A percentile compares a stretch with the other conserved stretches of the same genome.
These are phyloP conservation scores for Falco rusticolus DNA, from an alignment of 2,797 vertebrate genomes.

Conservation along the genomic window DNA sequence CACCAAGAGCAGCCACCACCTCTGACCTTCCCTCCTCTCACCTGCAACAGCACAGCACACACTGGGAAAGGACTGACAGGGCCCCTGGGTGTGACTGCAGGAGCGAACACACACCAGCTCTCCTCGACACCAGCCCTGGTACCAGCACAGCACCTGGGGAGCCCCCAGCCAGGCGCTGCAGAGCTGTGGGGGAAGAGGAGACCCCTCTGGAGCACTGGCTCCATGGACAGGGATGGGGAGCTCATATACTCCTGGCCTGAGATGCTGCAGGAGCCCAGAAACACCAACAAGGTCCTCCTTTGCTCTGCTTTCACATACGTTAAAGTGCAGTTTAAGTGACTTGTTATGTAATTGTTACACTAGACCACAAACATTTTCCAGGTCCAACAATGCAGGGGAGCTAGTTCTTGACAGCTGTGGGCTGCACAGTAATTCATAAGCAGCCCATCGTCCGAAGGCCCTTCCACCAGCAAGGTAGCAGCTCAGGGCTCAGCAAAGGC, in stretches of 20 bases:
- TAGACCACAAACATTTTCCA: not conserved
- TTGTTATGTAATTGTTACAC: not conserved
- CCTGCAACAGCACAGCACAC: fast-evolving
- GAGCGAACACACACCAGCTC: fast-evolving
- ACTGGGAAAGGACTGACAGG: not conserved
- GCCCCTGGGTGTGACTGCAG: not conserved
- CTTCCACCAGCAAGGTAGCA: not conserved
- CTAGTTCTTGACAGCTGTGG: not conserved
- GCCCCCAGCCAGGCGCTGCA: fast-evolving
- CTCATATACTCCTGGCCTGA: not conserved
- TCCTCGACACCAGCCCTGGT: not conserved
- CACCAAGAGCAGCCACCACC: not conserved
- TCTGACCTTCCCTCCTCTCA: not conserved
- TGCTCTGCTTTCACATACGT: not conserved
- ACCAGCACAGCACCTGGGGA: fast-evolving
- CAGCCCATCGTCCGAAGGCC: not conserved
- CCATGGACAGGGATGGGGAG: fast-evolving
- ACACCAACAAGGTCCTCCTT: not conserved
- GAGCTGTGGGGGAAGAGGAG: not conserved
- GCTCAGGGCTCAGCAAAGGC: not conserved
- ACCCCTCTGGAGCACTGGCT: not conserved
- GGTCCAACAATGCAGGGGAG: not conserved
- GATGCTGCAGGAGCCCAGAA: not conserved
- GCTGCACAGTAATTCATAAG: not conserved
- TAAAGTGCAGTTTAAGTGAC: not conserved